These are phyloP conservation scores for Entelurus aequoreus DNA, from an alignment of 2,113 vertebrate genomes.

Conservation along the genomic window DNA sequence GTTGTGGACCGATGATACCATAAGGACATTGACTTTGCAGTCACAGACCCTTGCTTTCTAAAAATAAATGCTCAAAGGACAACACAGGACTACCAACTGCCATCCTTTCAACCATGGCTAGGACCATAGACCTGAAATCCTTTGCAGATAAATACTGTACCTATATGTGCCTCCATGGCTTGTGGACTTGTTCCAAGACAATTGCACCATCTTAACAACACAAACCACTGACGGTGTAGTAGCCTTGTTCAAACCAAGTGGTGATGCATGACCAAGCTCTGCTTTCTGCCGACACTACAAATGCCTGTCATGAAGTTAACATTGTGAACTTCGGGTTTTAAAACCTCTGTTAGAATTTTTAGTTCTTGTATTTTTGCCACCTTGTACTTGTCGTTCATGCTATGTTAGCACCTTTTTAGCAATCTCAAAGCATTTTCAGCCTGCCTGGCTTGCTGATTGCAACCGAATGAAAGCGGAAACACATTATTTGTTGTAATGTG, in stretches of 20 bases:
- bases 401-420: conserved; percentile 12
- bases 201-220: conserved; percentile 20
- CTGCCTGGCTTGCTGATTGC: conserved; percentile 10
- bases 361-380: conserved; percentile 19
- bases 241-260: conserved; percentile 36
- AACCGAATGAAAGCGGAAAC: conserved; percentile 11
- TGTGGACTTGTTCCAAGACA: conserved; percentile 35
- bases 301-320: conserved; percentile 39
- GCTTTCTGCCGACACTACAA: conserved; percentile 34
- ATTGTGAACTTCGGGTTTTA: conserved; percentile 25
- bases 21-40: conserved; percentile 3
- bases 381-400: conserved; percentile 30
- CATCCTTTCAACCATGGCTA: conserved; percentile 11
- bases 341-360: conserved; percentile 16
- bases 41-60: conserved; percentile 5
- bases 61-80: conserved; percentile 25
- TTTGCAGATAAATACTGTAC: conserved; percentile 49
- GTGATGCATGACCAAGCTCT: conserved; percentile 42
- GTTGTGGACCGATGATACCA: conserved; percentile 16
- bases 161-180: conserved; percentile 59
- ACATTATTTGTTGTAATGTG: conserved; percentile 29
- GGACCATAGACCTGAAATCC: conserved; percentile 18
- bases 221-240: background rate
- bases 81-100: conserved; percentile 44
- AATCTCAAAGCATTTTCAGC: conserved; percentile 7